These are phyloP conservation scores for Sceloporus undulatus DNA, from an alignment of 2,113 vertebrate genomes.

Conservation along the genomic window DNA sequence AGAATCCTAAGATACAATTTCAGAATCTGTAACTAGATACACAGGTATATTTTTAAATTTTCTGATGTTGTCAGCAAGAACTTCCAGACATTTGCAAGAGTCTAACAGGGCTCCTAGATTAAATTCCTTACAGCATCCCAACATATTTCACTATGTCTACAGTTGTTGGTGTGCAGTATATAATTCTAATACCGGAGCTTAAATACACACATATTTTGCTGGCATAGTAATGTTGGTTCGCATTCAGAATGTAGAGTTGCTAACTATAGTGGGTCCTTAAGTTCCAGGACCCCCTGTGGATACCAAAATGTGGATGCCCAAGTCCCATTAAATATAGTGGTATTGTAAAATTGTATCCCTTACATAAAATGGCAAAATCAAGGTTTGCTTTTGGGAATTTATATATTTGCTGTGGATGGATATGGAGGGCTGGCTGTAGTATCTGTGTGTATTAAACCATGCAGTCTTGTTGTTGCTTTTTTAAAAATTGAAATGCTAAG, in stretches of 20 bases:
- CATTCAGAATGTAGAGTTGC: neutral
- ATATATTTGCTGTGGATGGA: too few species aligned
- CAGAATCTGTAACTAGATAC: neutral
- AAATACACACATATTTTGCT: neutral
- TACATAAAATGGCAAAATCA: too few species aligned
- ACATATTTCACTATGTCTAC: neutral
- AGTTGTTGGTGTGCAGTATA: neutral
- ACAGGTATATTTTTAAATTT: neutral
- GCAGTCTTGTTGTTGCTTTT: neutral
- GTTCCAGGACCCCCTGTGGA: too few species aligned
- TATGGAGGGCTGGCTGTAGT: too few species aligned
- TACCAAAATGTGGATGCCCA: too few species aligned
- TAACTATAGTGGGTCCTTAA: neutral
- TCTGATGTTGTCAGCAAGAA: neutral
- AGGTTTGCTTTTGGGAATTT: too few species aligned
- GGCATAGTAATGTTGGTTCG: neutral
- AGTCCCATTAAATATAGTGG: too few species aligned
- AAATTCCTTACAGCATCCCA: neutral
- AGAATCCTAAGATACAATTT: neutral
- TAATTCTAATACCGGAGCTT: neutral
- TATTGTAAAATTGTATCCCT: too few species aligned
- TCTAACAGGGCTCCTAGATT: neutral
- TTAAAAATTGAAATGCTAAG: neutral
- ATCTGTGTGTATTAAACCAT: neutral
- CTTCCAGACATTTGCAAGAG: neutral